Evolutionary conservation across 2,888 invertebrate species (phyloP), one percentile per base, ranked within the genome.

Genomic region (Acheta domesticus): DNA sequence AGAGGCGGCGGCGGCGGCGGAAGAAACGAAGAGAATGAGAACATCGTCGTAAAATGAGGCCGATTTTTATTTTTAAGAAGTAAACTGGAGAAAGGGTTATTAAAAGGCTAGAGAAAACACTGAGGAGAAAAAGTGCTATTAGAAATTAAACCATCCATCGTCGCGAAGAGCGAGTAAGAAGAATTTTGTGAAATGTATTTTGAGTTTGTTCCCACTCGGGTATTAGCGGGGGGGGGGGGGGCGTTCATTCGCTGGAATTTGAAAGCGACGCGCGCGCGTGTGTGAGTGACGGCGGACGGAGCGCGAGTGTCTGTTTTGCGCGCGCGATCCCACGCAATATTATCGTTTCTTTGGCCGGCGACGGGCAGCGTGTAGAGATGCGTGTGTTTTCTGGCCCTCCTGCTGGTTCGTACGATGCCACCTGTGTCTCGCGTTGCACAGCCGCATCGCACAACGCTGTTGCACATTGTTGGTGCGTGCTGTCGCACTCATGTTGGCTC

Each of bases 131-230:
- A 62, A 14, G n/a, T 62, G 62, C 62, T 62, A 62, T 62, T 62
- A 62, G 62, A 62, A 62, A 62, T 62, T 62, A 62, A 62, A 62
- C 62, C 62, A 62, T 62, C 62, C n/a, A 62, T 62, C 62, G 16
- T 62, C n/a, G 62, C 4, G 62, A n/a, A 14, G 62, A 62, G 14
- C 16, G n/a, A 62, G 62, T 5, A 62, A 62, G 62, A 62, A 62
- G 62, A 62, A 62, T 62, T 62, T 62, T n/a, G n/a, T 62, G 62
- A 62, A n/a, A 19, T 5, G 62, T 36, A 36, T 62, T 62, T 62
- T 62, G 12, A 62, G n/a, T 62, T 62, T 36, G 36, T 36, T 36
- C 36, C 36, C 36, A 36, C 36, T 36, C 36, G 62, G 14, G 62
- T 62, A 62, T 62, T 62, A 62, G 36, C 36, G 36, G 36, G 8